These are phyloP conservation scores for Pygocentrus nattereri DNA, from an alignment of 2,797 vertebrate species.

Conservation along the genomic window DNA sequence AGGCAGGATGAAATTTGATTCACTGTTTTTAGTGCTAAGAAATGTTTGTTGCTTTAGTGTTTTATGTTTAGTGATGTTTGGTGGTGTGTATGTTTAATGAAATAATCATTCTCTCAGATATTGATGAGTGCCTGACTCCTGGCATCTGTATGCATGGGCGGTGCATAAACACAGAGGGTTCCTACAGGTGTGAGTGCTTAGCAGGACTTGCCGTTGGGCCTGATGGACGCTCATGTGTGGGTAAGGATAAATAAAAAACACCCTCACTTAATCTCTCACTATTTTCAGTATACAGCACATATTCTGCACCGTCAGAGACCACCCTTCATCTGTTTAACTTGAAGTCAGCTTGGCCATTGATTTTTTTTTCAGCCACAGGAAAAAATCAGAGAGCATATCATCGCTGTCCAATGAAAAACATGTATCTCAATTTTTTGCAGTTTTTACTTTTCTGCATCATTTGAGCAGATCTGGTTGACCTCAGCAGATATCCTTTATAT, in stretches of 20 bases:
- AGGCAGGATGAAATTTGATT: background rate
- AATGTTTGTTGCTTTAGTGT: background rate
- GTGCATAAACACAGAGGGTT: conserved; percentile 82
- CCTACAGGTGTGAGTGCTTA: conserved; percentile 80
- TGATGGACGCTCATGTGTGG: conserved; percentile 82
- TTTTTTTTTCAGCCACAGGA: too few species aligned
- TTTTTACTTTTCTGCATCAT: too few species aligned
- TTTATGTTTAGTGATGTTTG: background rate
- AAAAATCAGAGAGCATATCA: too few species aligned
- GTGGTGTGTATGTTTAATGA: conserved; percentile 5
- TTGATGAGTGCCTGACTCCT: conserved; percentile 80
- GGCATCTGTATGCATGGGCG: conserved; percentile 84
- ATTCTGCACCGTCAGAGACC: too few species aligned
- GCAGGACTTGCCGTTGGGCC: conserved; percentile 78
- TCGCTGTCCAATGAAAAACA: too few species aligned
- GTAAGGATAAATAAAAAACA: conserved; percentile 64
- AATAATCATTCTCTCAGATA: conserved; percentile 66
- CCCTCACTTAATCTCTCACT: too few species aligned
- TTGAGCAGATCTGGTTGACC: too few species aligned
- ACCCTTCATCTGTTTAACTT: too few species aligned
- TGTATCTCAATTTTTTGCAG: too few species aligned
- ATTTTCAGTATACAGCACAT: too few species aligned
- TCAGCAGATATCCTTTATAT: too few species aligned
- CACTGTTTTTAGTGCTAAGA: background rate
- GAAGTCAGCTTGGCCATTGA: too few species aligned